Evolutionary conservation across 2,888 invertebrate species (phyloP).

Genomic region (Lordiphosa fenestrarum): DNA sequence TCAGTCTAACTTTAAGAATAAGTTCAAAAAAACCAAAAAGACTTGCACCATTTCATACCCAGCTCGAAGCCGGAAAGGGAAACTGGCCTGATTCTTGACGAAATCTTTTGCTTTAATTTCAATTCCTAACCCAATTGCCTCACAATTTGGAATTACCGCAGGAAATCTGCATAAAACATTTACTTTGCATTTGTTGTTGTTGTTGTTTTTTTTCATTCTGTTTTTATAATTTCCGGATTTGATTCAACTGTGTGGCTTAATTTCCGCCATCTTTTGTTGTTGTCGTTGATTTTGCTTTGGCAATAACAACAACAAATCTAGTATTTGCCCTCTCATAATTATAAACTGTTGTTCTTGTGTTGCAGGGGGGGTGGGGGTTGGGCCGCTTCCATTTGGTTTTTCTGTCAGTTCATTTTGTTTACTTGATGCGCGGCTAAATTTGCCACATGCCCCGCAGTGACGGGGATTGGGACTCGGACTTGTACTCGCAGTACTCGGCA

Average conservation of each 20-base stretch:
- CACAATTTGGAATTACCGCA: conserved; percentile 26
- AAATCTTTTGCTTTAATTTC: conserved; percentile 4
- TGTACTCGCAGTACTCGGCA: conserved; percentile 31
- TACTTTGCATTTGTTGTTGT: too few relatives aligned
- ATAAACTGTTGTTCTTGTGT: conserved; percentile 58
- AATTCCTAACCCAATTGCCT: conserved; percentile 6
- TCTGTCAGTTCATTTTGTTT: conserved; percentile 60
- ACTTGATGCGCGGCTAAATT: conserved; percentile 54
- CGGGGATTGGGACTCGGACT: conserved; percentile 23
- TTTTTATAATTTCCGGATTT: conserved; percentile 63
- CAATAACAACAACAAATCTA: conserved; percentile 16
- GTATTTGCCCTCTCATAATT: conserved; percentile 43
- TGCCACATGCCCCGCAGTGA: conserved; percentile 31
- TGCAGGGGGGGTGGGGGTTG: background rate
- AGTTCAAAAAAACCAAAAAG: too few relatives aligned
- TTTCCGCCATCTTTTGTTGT: conserved; percentile 32
- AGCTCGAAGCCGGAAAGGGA: too few relatives aligned
- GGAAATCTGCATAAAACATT: conserved; percentile 51
- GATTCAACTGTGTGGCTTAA: conserved; percentile 30
- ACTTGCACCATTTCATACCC: too few relatives aligned
- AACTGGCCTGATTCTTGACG: too few relatives aligned
- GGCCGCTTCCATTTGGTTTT: conserved; percentile 52
- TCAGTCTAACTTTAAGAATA: too few relatives aligned
- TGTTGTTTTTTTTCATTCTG: too few relatives aligned
- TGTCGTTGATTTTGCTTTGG: background rate